Evolutionary conservation across 92 coral and sea anemone genomes (phyloP).

Genomic region (Zoanthus gigantus): DNA sequence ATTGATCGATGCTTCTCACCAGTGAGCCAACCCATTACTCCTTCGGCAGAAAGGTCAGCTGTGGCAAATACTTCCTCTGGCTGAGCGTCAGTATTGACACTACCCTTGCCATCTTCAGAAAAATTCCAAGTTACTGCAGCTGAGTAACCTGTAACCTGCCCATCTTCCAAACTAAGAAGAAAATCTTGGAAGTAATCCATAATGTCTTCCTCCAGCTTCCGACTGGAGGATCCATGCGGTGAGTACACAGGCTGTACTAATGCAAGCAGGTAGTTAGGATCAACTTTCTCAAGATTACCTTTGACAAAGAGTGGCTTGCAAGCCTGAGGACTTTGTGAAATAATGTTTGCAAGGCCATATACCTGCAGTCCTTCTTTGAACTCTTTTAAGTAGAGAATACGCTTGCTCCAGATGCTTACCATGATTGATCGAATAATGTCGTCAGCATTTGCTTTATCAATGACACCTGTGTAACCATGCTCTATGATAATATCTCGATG

Average conservation of each 20-base stretch:
- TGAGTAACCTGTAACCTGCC: slow-evolving; percentile 46
- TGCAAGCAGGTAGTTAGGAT: slow-evolving; percentile 54
- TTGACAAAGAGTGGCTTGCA: slow-evolving; percentile 43
- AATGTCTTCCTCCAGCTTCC: slow-evolving; percentile 51
- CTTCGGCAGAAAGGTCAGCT: slow-evolving; percentile 19
- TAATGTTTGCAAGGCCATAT: slow-evolving; percentile 34
- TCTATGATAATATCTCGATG: slow-evolving; percentile 54
- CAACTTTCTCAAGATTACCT: slow-evolving; percentile 23
- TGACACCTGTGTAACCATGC: slow-evolving; percentile 61
- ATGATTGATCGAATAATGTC: slow-evolving; percentile 56
- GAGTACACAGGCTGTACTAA: slow-evolving; percentile 52
- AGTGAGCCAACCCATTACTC: slow-evolving; percentile 40
- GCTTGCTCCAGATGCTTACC: slow-evolving; percentile 49
- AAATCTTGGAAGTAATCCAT: slow-evolving; percentile 67
- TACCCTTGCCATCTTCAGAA: slow-evolving; percentile 23
- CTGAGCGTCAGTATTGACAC: slow-evolving; percentile 12
- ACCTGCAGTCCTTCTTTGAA: slow-evolving; percentile 45
- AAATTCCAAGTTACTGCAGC: slow-evolving; percentile 54
- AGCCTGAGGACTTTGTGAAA: slow-evolving; percentile 24
- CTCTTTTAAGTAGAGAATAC: slow-evolving; percentile 42
- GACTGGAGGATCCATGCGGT: slow-evolving; percentile 48
- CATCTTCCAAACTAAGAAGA: slow-evolving; percentile 55
- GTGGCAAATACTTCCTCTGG: slow-evolving; percentile 35
- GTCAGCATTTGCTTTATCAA: slow-evolving; percentile 42
- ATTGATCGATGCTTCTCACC: slow-evolving; percentile 29